Evolutionary conservation across 2,113 vertebrate species (phyloP).

Genomic region (Zosterops hypoxanthus): DNA sequence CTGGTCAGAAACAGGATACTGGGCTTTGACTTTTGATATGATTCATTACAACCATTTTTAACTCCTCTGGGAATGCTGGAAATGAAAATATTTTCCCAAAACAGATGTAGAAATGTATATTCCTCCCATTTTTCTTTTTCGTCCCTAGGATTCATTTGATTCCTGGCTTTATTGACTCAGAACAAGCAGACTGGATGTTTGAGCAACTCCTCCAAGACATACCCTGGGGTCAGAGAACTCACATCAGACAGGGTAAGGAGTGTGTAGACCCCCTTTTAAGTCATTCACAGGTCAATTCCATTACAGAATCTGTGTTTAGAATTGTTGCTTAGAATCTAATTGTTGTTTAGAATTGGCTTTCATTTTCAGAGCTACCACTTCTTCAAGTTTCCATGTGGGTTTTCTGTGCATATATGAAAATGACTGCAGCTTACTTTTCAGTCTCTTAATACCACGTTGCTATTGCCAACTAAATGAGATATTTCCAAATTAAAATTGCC

Average conservation of each 20-base stretch:
- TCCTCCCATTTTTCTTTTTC: not conserved
- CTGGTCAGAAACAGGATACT: not conserved
- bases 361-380: not conserved
- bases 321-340: too few species aligned
- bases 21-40: not conserved
- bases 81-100: not conserved
- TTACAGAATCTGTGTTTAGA: not conserved
- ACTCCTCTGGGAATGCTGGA: not conserved
- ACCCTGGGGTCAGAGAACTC: constrained; percentile 91
- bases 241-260: constrained; percentile 79
- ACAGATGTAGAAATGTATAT: not conserved
- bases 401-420: not conserved
- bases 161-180: constrained; percentile 82
- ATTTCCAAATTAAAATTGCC: not conserved
- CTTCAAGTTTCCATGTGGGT: not conserved
- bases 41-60: not conserved
- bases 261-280: not conserved
- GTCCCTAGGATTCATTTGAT: constrained; percentile 79
- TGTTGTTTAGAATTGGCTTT: not conserved
- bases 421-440: not conserved
- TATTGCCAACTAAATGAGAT: not conserved
- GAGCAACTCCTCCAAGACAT: constrained; percentile 84
- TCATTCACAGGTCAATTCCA: not conserved
- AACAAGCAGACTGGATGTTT: constrained; percentile 90
- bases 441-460: not conserved